phyloP scores from a whole-genome alignment of 1,140 invertebrate genomes.

The Octopus sinensis region DNA sequence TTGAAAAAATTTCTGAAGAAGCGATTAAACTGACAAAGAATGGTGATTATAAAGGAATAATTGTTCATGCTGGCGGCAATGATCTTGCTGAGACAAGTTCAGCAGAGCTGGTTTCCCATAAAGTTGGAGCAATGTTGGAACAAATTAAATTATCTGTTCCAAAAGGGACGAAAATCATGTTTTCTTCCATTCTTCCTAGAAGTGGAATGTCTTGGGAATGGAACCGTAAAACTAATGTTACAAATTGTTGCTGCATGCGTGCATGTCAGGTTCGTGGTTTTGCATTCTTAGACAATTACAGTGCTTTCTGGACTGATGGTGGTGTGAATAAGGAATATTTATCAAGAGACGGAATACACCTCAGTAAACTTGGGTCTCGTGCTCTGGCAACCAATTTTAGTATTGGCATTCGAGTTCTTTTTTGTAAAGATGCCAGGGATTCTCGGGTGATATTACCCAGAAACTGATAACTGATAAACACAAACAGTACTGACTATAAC shows the following conservation, averaged over 20 bases:
- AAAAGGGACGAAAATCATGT: not conserved
- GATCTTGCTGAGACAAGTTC: not conserved
- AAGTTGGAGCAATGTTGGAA: constrained; percentile 5
- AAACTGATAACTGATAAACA: not conserved
- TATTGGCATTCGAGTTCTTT: constrained; percentile 2
- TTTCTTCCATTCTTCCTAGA: not conserved
- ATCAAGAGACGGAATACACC: not conserved
- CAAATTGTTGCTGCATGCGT: constrained; percentile 5
- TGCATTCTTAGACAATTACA: constrained; percentile 3
- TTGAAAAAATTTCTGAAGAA: constrained; percentile 9
- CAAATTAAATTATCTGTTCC: not conserved
- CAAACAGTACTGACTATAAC: no score
- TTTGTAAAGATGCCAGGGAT: not conserved
- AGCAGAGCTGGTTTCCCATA: not conserved
- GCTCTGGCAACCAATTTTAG: constrained; percentile 4
- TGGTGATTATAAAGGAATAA: not conserved
- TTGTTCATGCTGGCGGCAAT: not conserved
- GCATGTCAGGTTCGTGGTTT: constrained; percentile 3
- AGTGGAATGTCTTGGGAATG: constrained; percentile 11
- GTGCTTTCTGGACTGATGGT: constrained; percentile 3
- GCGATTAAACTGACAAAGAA: not conserved
- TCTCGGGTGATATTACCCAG: not conserved
- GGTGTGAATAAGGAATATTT: constrained; percentile 1
- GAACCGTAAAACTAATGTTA: constrained; percentile 7
- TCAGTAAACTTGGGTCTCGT: not conserved